Evolutionary conservation across 1,140 invertebrate species (phyloP).

Genomic region (Drosophila murphyi): DNA sequence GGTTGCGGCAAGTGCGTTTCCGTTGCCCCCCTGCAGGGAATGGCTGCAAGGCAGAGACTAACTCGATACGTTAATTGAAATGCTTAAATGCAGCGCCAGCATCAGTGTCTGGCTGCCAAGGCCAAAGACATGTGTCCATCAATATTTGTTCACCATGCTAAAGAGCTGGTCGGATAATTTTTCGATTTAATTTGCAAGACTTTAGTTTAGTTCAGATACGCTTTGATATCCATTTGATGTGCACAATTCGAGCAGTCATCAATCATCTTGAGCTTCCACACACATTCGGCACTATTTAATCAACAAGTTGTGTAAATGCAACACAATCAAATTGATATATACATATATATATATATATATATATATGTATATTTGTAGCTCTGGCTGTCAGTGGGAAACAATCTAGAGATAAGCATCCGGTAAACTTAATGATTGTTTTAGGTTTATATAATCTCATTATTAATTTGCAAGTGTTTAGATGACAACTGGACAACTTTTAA

Average conservation of each 20-base stretch:
- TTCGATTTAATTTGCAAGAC: constrained; percentile 8
- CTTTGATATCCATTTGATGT: not conserved
- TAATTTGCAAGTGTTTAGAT: no score
- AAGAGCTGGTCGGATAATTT: not conserved
- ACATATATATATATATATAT: no score
- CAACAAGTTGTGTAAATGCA: not conserved
- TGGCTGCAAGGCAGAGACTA: not conserved
- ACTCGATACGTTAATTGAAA: constrained; percentile 42
- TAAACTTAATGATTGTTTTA: no score
- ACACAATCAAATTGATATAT: not conserved
- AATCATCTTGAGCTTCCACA: not conserved
- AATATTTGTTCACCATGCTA: constrained; percentile 16
- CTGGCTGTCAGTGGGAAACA: no score
- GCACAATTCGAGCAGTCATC: not conserved
- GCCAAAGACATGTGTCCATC: not conserved
- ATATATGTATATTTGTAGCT: no score
- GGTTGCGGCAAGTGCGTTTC: no score
- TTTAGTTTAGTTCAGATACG: not conserved
- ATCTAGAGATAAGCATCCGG: no score
- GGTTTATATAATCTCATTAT: no score
- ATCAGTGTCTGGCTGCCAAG: not conserved
- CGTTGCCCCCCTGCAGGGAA: no score
- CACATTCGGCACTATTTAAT: no score
- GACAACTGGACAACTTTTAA: no score
- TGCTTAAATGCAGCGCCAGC: constrained; percentile 23